phyloP scores from a whole-genome alignment of 2,797 vertebrate species.

The Manis javanica region DNA sequence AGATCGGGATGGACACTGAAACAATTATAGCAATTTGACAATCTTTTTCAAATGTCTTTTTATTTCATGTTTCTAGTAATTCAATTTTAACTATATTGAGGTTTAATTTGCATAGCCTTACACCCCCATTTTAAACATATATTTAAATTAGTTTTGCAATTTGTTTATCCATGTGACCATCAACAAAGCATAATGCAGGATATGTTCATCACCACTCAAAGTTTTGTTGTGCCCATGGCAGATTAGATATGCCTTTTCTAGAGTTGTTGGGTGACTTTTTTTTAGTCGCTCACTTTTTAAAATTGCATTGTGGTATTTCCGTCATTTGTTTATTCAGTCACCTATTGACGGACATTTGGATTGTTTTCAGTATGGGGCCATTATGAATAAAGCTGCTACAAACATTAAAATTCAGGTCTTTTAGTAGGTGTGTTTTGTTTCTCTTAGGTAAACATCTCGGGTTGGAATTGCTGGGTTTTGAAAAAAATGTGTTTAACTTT shows the following conservation, averaged over 20 bases:
- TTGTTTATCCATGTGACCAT: not conserved
- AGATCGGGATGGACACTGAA: not conserved
- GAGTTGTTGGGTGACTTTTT: not conserved
- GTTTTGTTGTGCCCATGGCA: not conserved
- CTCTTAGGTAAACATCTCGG: not conserved
- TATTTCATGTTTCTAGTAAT: not conserved
- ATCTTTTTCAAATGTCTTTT: not conserved
- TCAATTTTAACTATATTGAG: not conserved
- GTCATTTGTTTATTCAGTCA: not conserved
- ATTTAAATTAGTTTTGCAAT: not conserved
- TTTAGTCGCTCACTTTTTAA: not conserved
- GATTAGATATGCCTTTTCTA: not conserved
- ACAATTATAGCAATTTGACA: not conserved
- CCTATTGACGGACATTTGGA: not conserved
- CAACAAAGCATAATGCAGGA: not conserved
- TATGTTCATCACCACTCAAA: too few relatives aligned
- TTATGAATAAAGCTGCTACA: not conserved
- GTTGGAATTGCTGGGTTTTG: not conserved
- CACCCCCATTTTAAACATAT: not conserved
- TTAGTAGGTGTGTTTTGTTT: not conserved
- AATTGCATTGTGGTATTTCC: not conserved
- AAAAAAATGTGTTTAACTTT: not conserved
- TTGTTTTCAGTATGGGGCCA: not conserved
- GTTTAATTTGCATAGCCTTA: not conserved
- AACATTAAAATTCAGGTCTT: not conserved